Conservation (phyloP, 2,797 vertebrate species). For the Prunella strophiata region DNA sequence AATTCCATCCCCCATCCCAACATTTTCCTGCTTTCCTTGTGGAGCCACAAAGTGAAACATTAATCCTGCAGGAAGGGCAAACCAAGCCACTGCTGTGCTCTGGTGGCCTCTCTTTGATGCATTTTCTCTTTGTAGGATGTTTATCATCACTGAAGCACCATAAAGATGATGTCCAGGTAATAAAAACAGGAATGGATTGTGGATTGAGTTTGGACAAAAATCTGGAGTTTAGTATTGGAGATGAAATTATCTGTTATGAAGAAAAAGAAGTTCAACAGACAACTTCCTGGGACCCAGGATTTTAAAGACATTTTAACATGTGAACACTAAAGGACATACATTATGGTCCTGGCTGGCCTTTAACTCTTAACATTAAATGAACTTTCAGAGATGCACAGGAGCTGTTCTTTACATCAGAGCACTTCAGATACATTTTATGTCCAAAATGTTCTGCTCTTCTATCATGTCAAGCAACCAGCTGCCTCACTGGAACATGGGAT, state of each 20-base stretch:
- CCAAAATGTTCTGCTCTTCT: neutral
- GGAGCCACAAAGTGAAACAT: neutral
- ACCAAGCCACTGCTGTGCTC: accelerated
- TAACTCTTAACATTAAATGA: neutral
- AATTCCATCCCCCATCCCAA: too few species aligned
- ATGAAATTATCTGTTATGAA: slow-evolving; percentile 86
- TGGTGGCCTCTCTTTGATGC: neutral
- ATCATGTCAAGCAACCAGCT: neutral
- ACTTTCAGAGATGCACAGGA: neutral
- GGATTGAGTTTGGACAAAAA: slow-evolving; percentile 84
- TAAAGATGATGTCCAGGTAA: slow-evolving; percentile 85
- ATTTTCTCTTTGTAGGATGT: slow-evolving; percentile 74
- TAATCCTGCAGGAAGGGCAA: neutral
- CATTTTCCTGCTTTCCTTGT: neutral
- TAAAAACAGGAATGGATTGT: slow-evolving; percentile 90
- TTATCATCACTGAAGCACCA: slow-evolving; percentile 88
- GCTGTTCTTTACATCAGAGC: neutral
- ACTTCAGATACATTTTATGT: neutral
- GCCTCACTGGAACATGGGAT: neutral
- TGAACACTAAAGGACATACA: neutral
- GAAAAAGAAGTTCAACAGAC: slow-evolving; percentile 75
- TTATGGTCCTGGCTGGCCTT: neutral
- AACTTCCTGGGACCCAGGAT: slow-evolving; percentile 93
- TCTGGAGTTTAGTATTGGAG: slow-evolving; percentile 82
- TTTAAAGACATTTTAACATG: slow-evolving; percentile 71